Conservation (phyloP, 1,140 invertebrate species). For the Dreissena polymorpha region DNA sequence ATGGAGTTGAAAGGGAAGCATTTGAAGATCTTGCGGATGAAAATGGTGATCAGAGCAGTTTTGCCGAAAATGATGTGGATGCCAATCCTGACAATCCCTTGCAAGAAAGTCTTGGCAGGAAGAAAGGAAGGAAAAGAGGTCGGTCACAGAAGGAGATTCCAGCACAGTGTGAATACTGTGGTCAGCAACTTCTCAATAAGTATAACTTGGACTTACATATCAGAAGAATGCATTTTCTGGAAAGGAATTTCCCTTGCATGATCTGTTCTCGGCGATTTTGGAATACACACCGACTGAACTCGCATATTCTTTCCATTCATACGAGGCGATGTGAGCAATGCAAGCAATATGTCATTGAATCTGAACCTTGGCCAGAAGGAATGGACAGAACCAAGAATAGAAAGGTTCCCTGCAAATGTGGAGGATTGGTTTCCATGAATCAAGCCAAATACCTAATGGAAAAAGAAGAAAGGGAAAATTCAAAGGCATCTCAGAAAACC, state of each 20-base stretch:
- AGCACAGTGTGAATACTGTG: slow-evolving; percentile 20
- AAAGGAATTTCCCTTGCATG: slow-evolving; percentile 2
- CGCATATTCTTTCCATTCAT: slow-evolving; percentile 23
- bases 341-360: slow-evolving; percentile 12
- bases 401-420: slow-evolving; percentile 16
- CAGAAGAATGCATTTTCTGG: slow-evolving; percentile 31
- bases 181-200: neutral
- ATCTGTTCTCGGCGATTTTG: slow-evolving; percentile 21
- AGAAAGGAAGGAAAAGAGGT: neutral
- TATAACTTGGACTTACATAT: slow-evolving; percentile 19
- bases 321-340: slow-evolving; percentile 20
- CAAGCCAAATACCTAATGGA: no score
- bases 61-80: no score
- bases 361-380: slow-evolving; percentile 12
- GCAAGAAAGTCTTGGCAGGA: neutral
- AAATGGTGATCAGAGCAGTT: no score
- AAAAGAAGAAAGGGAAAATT: no score
- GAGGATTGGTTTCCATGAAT: neutral
- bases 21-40: no score
- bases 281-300: neutral
- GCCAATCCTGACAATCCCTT: no score
- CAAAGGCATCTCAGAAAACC: no score
- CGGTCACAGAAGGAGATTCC: neutral
- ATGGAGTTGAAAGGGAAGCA: no score
- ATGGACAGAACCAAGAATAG: neutral